Evolutionary conservation across 2,113 vertebrate genomes (phyloP), one percentile per base, ranked within the genome.

Genomic region (Carassius gibelio): DNA sequence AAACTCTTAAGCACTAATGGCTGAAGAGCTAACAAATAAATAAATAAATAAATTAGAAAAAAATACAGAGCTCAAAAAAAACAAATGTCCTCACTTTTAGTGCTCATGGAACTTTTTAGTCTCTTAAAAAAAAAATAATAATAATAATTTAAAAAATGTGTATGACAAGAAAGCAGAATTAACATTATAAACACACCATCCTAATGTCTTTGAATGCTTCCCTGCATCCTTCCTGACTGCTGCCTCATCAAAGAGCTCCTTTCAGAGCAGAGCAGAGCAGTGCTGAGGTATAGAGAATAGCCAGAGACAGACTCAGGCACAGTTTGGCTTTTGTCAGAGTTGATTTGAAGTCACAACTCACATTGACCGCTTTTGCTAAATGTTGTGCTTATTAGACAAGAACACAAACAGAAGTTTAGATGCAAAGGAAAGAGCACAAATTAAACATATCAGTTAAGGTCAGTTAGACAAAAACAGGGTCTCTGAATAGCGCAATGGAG

Each of bases 131-230:
- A 13, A 30, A 30, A 30, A 30, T 30, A 79, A 17, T 36, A 52
- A 15, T 11, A 38, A 38, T 38, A 38, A 30, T 30, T 6, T 3
- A 55, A 55, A 11, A 68, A 34, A 38, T 11, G 45, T 1, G 9
- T 68, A 52, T 69, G 45, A 66, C 38, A 82, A 69, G 45, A 52
- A 82, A 50, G 42, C 61, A 36, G 62, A 68, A 66, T 82, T 82
- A 34, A 52, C 79, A 79, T 79, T 80, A 23, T 74, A 45, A 23
- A 76, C 36, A 76, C 38, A 55, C 10, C 55, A 26, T 50, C 45
- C 48, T 57, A 71, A 82, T 82, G 81, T 57, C 71, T 81, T 36
- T 84, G 79, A 87, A 55, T 89, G 59, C 64, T 85, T 84, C 69
- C 71, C 52, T 71, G 77, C 34, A 36, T 83, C 75, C 81, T 42